phyloP scores from a whole-genome alignment of 2,113 vertebrate genomes.

The Tetrao urogallus region DNA sequence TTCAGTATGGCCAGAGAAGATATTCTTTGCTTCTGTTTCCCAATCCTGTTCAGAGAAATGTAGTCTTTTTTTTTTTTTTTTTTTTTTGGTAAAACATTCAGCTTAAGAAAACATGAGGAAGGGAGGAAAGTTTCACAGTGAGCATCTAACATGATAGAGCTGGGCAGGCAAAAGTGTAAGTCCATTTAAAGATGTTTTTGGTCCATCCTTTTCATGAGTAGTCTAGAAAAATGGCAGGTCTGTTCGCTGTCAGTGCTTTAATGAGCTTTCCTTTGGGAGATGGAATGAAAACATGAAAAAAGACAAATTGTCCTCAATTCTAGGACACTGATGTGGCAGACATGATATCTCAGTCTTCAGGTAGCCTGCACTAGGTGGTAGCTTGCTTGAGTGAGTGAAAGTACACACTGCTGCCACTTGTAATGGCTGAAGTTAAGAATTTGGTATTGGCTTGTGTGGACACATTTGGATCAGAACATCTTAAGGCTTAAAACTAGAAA shows the following conservation, averaged over 20 bases:
- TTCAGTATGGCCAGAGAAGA: background rate
- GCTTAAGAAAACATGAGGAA: background rate
- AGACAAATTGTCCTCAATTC: background rate
- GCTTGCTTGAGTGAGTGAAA: background rate
- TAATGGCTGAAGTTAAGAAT: background rate
- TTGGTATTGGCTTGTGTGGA: background rate
- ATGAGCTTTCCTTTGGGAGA: background rate
- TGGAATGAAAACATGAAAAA: background rate
- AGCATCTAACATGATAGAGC: background rate
- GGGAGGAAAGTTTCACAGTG: background rate
- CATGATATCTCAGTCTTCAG: background rate
- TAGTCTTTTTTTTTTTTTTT: accelerated
- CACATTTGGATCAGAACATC: background rate
- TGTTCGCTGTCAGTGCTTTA: background rate
- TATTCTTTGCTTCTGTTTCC: background rate
- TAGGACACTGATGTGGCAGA: background rate
- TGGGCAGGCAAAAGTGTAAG: background rate
- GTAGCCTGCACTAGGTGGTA: background rate
- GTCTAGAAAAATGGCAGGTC: background rate
- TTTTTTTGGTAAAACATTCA: background rate
- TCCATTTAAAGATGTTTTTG: background rate
- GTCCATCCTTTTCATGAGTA: background rate
- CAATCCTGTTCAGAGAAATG: background rate
- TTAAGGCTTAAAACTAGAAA: background rate
- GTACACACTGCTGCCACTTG: background rate